These are phyloP conservation scores for Plectrocnemia conspersa DNA, from an alignment of 1,140 invertebrate species.

Conservation along the genomic window DNA sequence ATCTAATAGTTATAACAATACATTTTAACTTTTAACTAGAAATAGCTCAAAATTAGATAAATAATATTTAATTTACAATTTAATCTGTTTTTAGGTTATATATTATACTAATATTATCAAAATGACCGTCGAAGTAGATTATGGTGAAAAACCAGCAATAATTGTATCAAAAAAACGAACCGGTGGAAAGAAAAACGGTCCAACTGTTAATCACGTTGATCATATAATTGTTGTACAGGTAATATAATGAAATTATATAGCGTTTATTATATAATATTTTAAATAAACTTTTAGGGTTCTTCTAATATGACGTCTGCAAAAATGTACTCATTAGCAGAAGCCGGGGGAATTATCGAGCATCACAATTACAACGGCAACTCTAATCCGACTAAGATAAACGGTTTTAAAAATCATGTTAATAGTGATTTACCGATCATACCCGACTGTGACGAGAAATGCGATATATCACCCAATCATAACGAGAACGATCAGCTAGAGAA, in stretches of 20 bases:
- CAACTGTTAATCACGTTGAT: conserved; percentile 53
- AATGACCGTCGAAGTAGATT: conserved; percentile 40
- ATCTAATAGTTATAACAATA: too few species aligned
- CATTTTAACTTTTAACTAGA: too few species aligned
- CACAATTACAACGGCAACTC: conserved; percentile 45
- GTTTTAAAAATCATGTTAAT: conserved; percentile 50
- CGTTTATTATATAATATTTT: conserved; percentile 9
- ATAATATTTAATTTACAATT: too few species aligned
- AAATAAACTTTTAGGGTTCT: conserved; percentile 37
- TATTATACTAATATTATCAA: too few species aligned
- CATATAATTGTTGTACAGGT: conserved; percentile 59
- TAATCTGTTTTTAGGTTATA: too few species aligned
- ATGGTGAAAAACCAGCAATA: conserved; percentile 55
- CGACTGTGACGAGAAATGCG: conserved; percentile 47
- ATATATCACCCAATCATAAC: conserved; percentile 36
- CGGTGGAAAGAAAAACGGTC: conserved; percentile 52
- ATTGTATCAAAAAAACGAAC: conserved; percentile 55
- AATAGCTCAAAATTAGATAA: too few species aligned
- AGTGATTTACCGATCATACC: conserved; percentile 51
- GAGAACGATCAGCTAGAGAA: conserved; percentile 33
- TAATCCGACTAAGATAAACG: conserved; percentile 48
- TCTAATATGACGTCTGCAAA: conserved; percentile 44
- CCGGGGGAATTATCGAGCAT: conserved; percentile 47
- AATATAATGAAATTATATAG: conserved; percentile 18
- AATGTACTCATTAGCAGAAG: conserved; percentile 43